Evolutionary conservation across 2,113 vertebrate species (phyloP).

Genomic region (Bostrychus sinensis): DNA sequence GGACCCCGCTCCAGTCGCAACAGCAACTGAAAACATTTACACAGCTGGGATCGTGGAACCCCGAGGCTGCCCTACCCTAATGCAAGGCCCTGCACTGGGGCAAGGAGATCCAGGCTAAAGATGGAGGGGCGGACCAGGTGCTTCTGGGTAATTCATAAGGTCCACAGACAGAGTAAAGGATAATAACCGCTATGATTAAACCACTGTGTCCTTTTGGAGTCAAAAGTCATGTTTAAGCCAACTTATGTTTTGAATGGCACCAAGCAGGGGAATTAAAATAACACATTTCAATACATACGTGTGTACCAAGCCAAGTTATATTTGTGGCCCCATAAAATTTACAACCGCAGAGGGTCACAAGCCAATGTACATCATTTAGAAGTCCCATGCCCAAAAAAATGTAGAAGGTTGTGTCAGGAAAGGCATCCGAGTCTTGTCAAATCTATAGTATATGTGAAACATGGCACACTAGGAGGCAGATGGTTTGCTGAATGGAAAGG

Average conservation of each 20-base stretch:
- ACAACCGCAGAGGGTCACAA: too few relatives aligned
- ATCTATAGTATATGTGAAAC: too few relatives aligned
- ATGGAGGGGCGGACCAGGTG: constrained; percentile 59
- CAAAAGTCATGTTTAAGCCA: constrained; percentile 49
- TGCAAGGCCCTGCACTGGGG: constrained; percentile 57
- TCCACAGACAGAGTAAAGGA: constrained; percentile 62
- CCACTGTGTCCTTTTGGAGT: constrained; percentile 42
- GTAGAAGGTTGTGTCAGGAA: too few relatives aligned
- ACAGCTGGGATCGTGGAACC: constrained; percentile 93
- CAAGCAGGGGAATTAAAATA: constrained; percentile 12
- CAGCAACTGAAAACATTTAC: constrained; percentile 98
- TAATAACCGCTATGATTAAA: constrained; percentile 61
- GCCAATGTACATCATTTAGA: too few relatives aligned
- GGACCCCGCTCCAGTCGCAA: constrained; percentile 86
- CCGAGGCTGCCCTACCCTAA: constrained; percentile 80
- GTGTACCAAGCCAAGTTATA: not conserved
- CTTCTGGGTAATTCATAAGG: constrained; percentile 59
- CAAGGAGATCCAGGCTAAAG: constrained; percentile 15
- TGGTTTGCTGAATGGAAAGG: too few relatives aligned
- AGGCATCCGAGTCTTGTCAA: too few relatives aligned
- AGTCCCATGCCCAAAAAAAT: too few relatives aligned
- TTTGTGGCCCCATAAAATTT: too few relatives aligned
- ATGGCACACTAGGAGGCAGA: too few relatives aligned
- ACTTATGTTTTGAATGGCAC: constrained; percentile 14
- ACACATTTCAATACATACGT: not conserved